Conservation (phyloP, 2,888 invertebrate genomes). For the Chorisops tibialis region DNA sequence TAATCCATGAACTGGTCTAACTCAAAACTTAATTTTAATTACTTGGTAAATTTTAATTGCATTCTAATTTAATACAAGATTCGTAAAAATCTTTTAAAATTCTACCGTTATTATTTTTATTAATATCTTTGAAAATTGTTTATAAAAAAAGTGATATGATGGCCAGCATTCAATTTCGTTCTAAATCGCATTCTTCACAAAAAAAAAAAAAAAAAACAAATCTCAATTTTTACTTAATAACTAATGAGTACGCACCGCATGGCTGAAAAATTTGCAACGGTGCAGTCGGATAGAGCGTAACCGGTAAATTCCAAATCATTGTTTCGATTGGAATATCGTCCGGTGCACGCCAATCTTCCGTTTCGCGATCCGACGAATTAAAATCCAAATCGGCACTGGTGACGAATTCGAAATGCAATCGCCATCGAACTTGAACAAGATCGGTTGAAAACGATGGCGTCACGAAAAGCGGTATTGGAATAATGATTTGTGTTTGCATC, state of each 20-base stretch:
- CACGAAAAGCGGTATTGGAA: conserved; percentile 91
- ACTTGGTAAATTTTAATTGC: too few relatives aligned
- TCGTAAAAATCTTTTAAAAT: too few relatives aligned
- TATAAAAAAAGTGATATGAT: too few relatives aligned
- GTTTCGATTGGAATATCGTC: conserved; percentile 88
- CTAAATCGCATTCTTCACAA: too few relatives aligned
- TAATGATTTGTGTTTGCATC: conserved; percentile 80
- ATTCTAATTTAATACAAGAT: too few relatives aligned
- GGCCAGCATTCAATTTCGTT: too few relatives aligned
- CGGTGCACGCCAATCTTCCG: conserved; percentile 73
- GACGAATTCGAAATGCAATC: conserved; percentile 96
- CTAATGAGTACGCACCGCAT: conserved; percentile 35
- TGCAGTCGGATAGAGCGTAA: conserved; percentile 88
- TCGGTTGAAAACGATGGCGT: conserved; percentile 95
- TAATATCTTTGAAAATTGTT: too few relatives aligned
- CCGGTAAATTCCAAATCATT: conserved; percentile 97
- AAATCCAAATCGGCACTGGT: conserved; percentile 70
- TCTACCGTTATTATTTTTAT: too few relatives aligned
- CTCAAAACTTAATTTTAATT: too few relatives aligned
- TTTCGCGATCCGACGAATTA: conserved; percentile 57
- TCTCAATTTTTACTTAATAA: conserved; percentile 27
- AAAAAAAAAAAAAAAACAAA: too few relatives aligned
- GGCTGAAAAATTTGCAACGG: conserved; percentile 76
- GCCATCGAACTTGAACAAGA: conserved; percentile 86
- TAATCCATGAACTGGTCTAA: too few relatives aligned